A percentile compares a stretch with the other conserved stretches of the same genome.
Evolutionary conservation across 1,140 invertebrate genomes (phyloP).

Genomic region (Phymorhynchus buccinoides): DNA sequence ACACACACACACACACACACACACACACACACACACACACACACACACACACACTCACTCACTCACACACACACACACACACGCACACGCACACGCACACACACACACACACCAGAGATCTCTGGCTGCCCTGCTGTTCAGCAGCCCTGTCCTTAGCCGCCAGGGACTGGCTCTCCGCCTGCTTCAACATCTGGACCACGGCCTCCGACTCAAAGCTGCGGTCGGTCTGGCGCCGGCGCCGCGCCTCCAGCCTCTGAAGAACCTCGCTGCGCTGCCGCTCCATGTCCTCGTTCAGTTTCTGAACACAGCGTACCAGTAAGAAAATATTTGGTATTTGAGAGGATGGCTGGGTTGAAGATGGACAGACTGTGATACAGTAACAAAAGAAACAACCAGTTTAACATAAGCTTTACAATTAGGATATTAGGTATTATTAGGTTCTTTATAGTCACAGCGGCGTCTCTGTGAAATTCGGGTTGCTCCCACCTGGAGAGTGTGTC

Average conservation of each 20-base stretch:
- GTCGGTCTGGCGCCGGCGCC: slow-evolving; percentile 41
- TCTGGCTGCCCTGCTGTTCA: slow-evolving; percentile 43
- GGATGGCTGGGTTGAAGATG: background rate
- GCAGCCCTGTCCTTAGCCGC: slow-evolving; percentile 38
- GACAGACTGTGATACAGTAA: too few species aligned
- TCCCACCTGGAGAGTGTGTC: too few species aligned
- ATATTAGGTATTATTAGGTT: too few species aligned
- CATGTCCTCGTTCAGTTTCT: slow-evolving; percentile 25
- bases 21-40: slow-evolving; percentile 13
- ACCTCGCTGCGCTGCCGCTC: slow-evolving; percentile 41
- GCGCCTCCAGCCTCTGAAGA: slow-evolving; percentile 42
- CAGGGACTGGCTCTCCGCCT: slow-evolving; percentile 45
- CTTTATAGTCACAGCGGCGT: too few species aligned
- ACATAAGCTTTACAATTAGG: too few species aligned
- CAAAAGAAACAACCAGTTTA: too few species aligned
- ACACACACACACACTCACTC: background rate
- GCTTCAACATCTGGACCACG: slow-evolving; percentile 42
- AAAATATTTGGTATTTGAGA: too few species aligned
- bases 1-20: too few species aligned
- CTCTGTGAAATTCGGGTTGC: too few species aligned
- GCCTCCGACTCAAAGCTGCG: slow-evolving; percentile 46
- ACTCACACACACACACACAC: background rate
- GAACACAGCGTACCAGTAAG: too few species aligned
- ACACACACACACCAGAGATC: slow-evolving; percentile 34
- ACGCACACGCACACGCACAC: background rate